phyloP scores from a whole-genome alignment of 2,113 vertebrate species.

The Bubalus kerabau region DNA sequence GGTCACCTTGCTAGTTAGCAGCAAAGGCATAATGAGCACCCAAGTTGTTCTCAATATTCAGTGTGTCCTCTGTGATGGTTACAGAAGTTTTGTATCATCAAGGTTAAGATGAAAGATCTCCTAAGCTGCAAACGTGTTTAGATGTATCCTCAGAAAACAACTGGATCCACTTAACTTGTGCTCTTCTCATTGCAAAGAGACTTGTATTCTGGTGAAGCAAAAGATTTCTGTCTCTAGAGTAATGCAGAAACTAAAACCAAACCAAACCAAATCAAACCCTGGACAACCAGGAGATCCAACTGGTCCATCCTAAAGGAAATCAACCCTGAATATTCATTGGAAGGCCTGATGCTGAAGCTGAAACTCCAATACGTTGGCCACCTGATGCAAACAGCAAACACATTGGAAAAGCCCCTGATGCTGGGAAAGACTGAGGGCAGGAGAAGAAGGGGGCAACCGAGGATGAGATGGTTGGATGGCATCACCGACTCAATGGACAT shows the following conservation, averaged over 20 bases:
- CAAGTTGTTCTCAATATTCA: accelerated
- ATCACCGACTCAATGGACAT: neutral
- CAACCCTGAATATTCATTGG: neutral
- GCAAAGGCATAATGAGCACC: neutral
- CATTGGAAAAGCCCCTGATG: neutral
- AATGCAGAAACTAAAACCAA: neutral
- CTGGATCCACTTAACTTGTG: neutral
- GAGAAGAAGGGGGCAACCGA: neutral
- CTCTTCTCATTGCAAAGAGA: neutral
- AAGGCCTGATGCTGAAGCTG: neutral
- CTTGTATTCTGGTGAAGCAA: neutral
- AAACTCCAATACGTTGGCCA: neutral
- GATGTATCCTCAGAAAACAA: neutral
- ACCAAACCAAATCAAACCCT: neutral
- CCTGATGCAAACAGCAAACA: neutral
- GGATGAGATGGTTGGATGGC: neutral
- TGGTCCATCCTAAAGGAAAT: neutral
- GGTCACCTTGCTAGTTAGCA: neutral
- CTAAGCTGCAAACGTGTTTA: neutral
- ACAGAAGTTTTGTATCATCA: neutral
- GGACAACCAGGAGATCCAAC: neutral
- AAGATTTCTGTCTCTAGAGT: neutral
- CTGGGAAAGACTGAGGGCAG: neutral
- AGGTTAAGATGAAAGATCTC: neutral
- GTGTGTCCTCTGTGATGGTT: neutral